Conservation (phyloP, 2,888 invertebrate species). For the Pardosa pseudoannulata region DNA sequence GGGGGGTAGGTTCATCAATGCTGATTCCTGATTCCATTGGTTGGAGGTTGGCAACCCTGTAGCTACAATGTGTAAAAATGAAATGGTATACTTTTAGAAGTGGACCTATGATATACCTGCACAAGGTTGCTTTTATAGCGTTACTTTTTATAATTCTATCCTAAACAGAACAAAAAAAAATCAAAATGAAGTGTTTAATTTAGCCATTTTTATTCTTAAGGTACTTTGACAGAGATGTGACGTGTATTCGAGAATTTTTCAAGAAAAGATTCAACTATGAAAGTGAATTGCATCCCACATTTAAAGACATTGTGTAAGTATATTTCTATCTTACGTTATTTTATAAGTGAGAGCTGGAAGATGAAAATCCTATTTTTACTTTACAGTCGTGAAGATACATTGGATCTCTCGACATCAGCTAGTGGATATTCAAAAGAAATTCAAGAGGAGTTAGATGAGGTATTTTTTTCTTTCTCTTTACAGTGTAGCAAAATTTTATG, state of each 20-base stretch:
- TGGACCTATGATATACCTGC: no score
- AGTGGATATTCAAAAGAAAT: constrained; percentile 91
- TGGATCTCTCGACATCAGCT: constrained; percentile 93
- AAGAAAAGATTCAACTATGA: constrained; percentile 92
- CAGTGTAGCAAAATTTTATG: no score
- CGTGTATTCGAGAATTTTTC: constrained; percentile 93
- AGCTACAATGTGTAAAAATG: no score
- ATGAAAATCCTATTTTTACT: constrained; percentile 74
- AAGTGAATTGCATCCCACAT: constrained; percentile 87
- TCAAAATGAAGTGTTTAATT: no score
- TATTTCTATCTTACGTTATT: neutral
- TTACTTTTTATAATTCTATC: no score
- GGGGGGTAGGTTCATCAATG: no score
- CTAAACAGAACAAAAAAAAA: no score
- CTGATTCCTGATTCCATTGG: no score
- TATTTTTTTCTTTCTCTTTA: no score
- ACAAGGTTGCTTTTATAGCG: no score
- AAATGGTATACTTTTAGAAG: no score
- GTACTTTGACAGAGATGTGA: constrained; percentile 96
- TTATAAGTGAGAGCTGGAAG: neutral
- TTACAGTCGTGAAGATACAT: constrained; percentile 85
- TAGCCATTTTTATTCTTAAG: constrained; percentile 79
- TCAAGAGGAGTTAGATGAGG: constrained; percentile 82
- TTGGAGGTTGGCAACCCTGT: no score
- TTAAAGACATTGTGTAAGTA: constrained; percentile 82